phyloP scores from a whole-genome alignment of 2,888 invertebrate genomes.

The Trypoxylon attenuatum region DNA sequence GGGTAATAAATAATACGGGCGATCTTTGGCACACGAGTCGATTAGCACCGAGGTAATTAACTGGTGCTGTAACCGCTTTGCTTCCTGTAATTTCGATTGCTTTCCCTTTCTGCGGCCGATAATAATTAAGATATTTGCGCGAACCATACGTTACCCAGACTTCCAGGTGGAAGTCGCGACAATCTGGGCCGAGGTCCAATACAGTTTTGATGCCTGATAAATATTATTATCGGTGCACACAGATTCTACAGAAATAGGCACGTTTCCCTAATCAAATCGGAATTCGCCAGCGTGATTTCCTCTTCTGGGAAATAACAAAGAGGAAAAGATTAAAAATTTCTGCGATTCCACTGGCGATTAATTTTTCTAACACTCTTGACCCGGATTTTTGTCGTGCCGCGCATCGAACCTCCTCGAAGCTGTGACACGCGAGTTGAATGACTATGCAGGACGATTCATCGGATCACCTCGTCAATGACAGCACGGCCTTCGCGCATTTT shows the following conservation, averaged over 20 bases:
- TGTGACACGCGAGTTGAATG: conserved; percentile 13
- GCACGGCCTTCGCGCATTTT: conserved; percentile 40
- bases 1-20: conserved; percentile 18
- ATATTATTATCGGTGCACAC: too few relatives aligned
- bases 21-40: conserved; percentile 18
- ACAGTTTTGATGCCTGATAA: not conserved
- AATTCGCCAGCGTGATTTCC: too few relatives aligned
- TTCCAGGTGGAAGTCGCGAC: not conserved
- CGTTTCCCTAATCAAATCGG: too few relatives aligned
- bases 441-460: conserved; percentile 28
- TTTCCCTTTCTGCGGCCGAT: conserved; percentile 7
- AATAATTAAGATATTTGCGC: conserved; percentile 10
- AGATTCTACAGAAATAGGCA: too few relatives aligned
- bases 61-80: conserved; percentile 18
- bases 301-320: too few relatives aligned
- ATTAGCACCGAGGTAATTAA: conserved; percentile 27
- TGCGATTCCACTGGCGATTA: too few relatives aligned
- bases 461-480: conserved; percentile 30
- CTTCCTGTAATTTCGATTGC: conserved; percentile 21
- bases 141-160: not conserved
- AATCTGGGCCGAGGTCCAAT: not conserved
- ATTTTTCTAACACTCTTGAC: too few relatives aligned
- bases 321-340: too few relatives aligned
- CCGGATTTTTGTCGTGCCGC: too few relatives aligned
- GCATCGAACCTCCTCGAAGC: conserved; percentile 23